phyloP scores from a whole-genome alignment of 2,888 invertebrate species.

The Chymomyza amoena region DNA sequence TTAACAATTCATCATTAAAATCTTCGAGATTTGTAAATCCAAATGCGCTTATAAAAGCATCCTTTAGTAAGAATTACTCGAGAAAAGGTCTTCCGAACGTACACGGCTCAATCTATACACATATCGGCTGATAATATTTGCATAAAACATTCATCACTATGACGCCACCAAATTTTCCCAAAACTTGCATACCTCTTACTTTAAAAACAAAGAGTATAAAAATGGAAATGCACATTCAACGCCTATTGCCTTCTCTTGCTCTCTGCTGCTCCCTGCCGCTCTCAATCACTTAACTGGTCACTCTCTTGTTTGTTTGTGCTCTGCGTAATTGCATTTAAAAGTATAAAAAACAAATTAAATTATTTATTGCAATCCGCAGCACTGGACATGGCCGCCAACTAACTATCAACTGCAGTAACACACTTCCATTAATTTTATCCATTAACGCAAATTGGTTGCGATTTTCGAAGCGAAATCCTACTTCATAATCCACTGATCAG shows the following conservation, averaged over 20 bases:
- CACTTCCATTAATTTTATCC: constrained; percentile 5
- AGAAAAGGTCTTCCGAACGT: no score
- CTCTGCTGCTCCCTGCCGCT: neutral
- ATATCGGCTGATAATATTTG: no score
- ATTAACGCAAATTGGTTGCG: neutral
- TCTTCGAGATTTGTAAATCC: no score
- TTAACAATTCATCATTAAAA: no score
- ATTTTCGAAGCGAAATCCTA: neutral
- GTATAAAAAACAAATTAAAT: constrained; percentile 62
- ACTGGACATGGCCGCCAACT: constrained; percentile 32
- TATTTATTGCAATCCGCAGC: constrained; percentile 67
- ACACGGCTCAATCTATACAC: no score
- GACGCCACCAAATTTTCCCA: no score
- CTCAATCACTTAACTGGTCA: neutral
- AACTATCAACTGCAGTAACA: no score
- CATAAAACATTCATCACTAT: no score
- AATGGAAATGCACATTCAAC: constrained; percentile 30
- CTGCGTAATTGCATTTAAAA: constrained; percentile 62
- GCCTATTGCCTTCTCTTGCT: neutral
- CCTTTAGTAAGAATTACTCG: no score
- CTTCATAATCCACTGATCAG: no score
- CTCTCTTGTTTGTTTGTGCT: constrained; percentile 45
- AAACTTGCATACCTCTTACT: no score
- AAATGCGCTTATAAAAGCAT: no score
- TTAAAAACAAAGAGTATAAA: neutral